These are phyloP conservation scores for Stenodera caucasica DNA, from an alignment of 2,888 invertebrate species.

Conservation along the genomic window DNA sequence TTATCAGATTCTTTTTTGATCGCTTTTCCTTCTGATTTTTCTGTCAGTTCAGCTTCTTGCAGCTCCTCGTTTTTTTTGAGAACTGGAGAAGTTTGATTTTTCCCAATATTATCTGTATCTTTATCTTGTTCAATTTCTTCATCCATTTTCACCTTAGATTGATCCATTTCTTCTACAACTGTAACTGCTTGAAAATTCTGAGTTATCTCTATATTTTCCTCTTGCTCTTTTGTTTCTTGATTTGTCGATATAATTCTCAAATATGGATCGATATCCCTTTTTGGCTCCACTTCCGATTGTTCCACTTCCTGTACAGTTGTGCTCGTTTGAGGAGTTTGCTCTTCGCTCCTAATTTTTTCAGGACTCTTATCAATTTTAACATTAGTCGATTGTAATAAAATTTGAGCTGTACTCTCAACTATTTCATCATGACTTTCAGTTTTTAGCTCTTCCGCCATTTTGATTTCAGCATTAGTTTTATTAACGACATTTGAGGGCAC, in stretches of 20 bases:
- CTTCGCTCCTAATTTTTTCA: neutral
- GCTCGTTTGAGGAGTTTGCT: neutral
- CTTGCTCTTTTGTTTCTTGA: too few species aligned
- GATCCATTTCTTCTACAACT: too few species aligned
- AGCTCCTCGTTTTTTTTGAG: too few species aligned
- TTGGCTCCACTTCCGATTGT: neutral
- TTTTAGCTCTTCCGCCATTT: slow-evolving; percentile 9
- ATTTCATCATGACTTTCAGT: slow-evolving; percentile 15
- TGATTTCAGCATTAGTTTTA: slow-evolving; percentile 7
- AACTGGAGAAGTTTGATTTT: too few species aligned
- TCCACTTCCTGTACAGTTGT: neutral
- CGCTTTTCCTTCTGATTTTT: too few species aligned
- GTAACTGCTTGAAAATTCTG: too few species aligned
- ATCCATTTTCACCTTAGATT: too few species aligned
- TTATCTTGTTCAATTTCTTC: too few species aligned
- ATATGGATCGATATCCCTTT: neutral
- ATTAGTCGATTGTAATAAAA: slow-evolving; percentile 19
- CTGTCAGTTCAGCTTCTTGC: too few species aligned
- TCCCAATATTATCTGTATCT: too few species aligned
- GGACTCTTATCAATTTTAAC: slow-evolving; percentile 13
- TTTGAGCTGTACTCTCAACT: slow-evolving; percentile 35
- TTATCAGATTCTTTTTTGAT: too few species aligned
- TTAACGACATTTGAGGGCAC: neutral
- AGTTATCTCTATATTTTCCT: neutral
- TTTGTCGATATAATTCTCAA: neutral